Percentiles rank a stretch among this genome's conserved stretches.
phyloP scores from a whole-genome alignment of 2,888 invertebrate genomes.

The Troides aeacus region DNA sequence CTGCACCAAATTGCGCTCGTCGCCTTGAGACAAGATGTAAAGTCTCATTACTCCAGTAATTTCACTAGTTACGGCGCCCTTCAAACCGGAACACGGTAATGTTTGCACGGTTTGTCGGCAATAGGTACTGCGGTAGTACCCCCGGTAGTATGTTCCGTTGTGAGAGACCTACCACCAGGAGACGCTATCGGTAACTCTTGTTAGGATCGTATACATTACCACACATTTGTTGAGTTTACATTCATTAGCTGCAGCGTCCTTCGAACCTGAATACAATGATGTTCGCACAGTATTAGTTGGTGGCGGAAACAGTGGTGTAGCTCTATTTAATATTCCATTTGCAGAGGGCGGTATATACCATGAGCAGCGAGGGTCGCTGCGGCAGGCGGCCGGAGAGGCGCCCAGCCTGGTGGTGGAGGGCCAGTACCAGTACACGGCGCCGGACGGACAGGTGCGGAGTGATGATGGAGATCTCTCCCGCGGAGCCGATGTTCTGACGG shows the following conservation, averaged over 20 bases:
- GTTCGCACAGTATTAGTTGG: background rate
- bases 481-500: no score
- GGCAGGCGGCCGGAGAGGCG: slow-evolving; percentile 32
- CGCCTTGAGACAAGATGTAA: no score
- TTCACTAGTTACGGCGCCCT: no score
- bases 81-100: background rate
- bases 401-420: slow-evolving; percentile 58
- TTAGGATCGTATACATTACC: no score
- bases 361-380: slow-evolving; percentile 55
- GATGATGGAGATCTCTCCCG: no score
- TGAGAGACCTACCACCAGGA: background rate
- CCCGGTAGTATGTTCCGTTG: background rate
- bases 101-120: background rate
- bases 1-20: no score
- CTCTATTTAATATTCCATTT: slow-evolving; percentile 7
- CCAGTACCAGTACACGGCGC: slow-evolving; percentile 67
- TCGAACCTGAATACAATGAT: background rate
- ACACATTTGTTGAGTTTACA: no score
- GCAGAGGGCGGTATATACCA: slow-evolving; percentile 66
- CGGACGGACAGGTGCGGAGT: slow-evolving; percentile 59
- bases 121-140: background rate
- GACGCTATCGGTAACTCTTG: background rate
- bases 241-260: no score
- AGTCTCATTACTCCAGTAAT: no score
- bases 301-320: background rate